Conservation (phyloP, 2,888 invertebrate species). For the Lycia hirtaria region DNA sequence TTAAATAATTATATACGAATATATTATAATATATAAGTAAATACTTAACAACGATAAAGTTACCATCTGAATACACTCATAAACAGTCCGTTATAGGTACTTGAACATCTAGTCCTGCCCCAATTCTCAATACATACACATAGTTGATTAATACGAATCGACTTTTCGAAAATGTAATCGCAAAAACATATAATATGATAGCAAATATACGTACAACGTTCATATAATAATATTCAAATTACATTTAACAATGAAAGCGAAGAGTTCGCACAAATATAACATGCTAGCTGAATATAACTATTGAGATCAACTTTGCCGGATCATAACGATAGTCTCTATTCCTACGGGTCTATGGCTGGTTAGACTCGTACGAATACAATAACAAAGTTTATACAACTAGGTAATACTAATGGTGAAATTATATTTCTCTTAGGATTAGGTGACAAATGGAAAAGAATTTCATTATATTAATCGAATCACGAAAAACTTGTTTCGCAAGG, state of each 20-base stretch:
- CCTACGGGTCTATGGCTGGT: slow-evolving; percentile 80
- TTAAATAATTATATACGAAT: slow-evolving; percentile 61
- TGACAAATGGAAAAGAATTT: slow-evolving; percentile 45
- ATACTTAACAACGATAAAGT: slow-evolving; percentile 78
- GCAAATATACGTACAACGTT: slow-evolving; percentile 67
- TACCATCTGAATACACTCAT: slow-evolving; percentile 65
- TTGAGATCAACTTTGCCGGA: slow-evolving; percentile 51
- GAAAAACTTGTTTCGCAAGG: slow-evolving; percentile 16
- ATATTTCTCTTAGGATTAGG: slow-evolving; percentile 38
- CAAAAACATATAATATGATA: slow-evolving; percentile 62
- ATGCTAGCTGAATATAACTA: slow-evolving; percentile 57
- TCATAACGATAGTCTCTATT: slow-evolving; percentile 50
- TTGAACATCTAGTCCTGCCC: slow-evolving; percentile 61
- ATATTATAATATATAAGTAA: slow-evolving; percentile 57
- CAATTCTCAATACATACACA: slow-evolving; percentile 47
- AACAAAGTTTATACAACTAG: slow-evolving; percentile 44
- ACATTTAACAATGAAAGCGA: slow-evolving; percentile 81
- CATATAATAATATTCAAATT: slow-evolving; percentile 68
- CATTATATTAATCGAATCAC: slow-evolving; percentile 13
- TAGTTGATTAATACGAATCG: slow-evolving; percentile 41
- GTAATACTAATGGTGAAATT: slow-evolving; percentile 52
- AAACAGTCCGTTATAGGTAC: slow-evolving; percentile 56
- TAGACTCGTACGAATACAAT: slow-evolving; percentile 71
- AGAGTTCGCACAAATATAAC: slow-evolving; percentile 61
- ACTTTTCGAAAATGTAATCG: slow-evolving; percentile 62